Percentiles rank a stretch among this genome's conserved stretches.
Evolutionary conservation across 2,113 vertebrate genomes (phyloP).

Genomic region (Apodemus sylvaticus): DNA sequence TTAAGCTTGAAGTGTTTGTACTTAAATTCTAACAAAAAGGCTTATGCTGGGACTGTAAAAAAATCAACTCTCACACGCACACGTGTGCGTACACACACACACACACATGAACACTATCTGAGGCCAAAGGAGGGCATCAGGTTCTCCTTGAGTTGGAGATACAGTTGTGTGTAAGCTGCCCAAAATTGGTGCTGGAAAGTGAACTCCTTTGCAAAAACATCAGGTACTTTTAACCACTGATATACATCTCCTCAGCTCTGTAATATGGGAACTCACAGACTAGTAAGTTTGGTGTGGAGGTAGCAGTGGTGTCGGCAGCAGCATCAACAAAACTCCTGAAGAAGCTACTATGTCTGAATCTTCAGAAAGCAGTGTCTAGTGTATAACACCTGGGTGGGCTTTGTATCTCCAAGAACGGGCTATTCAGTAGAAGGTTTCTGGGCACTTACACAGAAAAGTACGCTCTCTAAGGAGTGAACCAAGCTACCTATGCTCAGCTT

Average conservation of each 20-base stretch:
- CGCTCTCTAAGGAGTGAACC: neutral
- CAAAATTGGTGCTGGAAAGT: neutral
- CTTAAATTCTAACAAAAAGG: neutral
- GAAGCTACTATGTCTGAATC: neutral
- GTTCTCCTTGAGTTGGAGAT: neutral
- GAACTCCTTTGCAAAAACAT: neutral
- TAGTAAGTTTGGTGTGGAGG: neutral
- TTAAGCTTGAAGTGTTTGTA: constrained; percentile 1
- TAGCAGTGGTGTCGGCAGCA: rapidly evolving
- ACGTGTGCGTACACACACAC: neutral
- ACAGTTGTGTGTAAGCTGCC: neutral
- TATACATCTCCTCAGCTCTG: no score
- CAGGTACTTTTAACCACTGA: neutral
- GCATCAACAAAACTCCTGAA: neutral
- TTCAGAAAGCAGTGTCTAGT: neutral
- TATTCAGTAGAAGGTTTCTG: neutral
- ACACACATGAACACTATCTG: neutral
- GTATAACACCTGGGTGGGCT: neutral
- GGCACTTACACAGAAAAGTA: neutral
- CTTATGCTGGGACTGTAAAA: neutral
- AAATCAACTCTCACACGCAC: no score
- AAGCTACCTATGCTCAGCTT: neutral
- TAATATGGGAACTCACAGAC: neutral
- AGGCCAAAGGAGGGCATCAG: neutral
- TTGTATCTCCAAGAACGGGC: neutral